Evolutionary conservation across 1,140 invertebrate species (phyloP), one percentile per base, ranked within the genome.

Genomic region (Sitobion miscanthi): DNA sequence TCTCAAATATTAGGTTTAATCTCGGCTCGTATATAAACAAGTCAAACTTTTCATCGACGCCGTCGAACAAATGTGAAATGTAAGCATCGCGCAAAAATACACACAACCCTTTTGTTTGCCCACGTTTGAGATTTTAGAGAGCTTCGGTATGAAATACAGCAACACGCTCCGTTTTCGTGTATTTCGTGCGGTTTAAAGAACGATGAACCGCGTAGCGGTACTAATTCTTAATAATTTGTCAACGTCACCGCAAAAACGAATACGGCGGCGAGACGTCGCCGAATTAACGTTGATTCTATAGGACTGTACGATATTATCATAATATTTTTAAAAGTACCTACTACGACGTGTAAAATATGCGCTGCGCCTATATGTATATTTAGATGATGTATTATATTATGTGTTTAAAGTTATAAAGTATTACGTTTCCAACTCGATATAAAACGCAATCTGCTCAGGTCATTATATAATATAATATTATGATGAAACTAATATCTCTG

Each of bases 31-130:
- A 38, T 23, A 83, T 9, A 83, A 38, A 49, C 52, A 35, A 57
- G 52, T 89, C 23, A 14, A 89, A 89, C 52, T 57, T 35, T 57
- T 57, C 47, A 35, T 88, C 52, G 52, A 42, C 52, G 88, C 42
- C 35, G 35, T 42, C 20, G 21, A 54, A 89, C 35, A 89, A 89
- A 89, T 57, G 35, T 57, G 35, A 57, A 89, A 57, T 54, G n/a
- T 89, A 57, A 89, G 88, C 52, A 89, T 54, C 49, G 52, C 30
- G n/a, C 30, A 45, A 87, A 89, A 89, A 57, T 38, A 89, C 87
- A 52, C n/a, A 54, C n/a, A 45, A 54, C 30, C 30, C 30, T 30
- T 14, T 89, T 54, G 21, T 57, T 89, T 35, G 38, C 35, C 47
- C 35, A 57, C 23, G 49, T 49, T 87, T n/a, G 47, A 38, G 49